Percentiles rank a stretch among this genome's conserved stretches.
Conservation (phyloP, 2,113 vertebrate species). For the Lampris megalopsis region DNA sequence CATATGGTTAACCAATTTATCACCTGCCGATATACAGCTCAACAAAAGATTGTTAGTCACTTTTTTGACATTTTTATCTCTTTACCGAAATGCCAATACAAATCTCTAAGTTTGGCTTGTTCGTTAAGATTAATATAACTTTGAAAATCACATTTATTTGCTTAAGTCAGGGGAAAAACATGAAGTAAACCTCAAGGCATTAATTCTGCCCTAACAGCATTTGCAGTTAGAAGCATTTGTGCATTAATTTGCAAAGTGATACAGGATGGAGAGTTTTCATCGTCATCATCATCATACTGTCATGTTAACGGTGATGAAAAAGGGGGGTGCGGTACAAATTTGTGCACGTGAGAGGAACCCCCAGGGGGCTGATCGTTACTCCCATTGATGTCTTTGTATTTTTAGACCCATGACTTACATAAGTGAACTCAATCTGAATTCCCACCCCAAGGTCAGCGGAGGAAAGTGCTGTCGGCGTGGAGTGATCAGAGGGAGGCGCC, state of each 20-base stretch:
- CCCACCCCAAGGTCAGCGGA: constrained; percentile 48
- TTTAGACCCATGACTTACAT: constrained; percentile 3
- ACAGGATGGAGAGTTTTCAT: too few relatives aligned
- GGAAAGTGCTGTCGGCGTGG: not conserved
- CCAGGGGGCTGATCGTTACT: constrained; percentile 1
- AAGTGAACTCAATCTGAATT: constrained; percentile 55
- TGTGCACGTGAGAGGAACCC: too few relatives aligned
- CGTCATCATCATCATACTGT: too few relatives aligned
- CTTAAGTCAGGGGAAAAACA: too few relatives aligned
- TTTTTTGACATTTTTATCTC: not conserved
- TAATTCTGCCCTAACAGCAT: too few relatives aligned
- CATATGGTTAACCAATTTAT: too few relatives aligned
- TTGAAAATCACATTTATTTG: too few relatives aligned
- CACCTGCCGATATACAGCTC: too few relatives aligned
- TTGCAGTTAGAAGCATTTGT: too few relatives aligned
- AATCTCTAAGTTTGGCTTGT: not conserved
- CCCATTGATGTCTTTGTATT: not conserved
- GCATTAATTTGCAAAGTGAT: too few relatives aligned
- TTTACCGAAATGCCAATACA: not conserved
- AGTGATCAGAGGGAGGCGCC: not conserved
- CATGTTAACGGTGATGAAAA: not conserved
- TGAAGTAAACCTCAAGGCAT: too few relatives aligned
- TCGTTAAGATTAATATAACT: too few relatives aligned
- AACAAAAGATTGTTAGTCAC: not conserved
- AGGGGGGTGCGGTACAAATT: not conserved